Evolutionary conservation across 2,113 vertebrate species (phyloP), one percentile per base, ranked within the genome.

Genomic region (Chionomys nivalis): DNA sequence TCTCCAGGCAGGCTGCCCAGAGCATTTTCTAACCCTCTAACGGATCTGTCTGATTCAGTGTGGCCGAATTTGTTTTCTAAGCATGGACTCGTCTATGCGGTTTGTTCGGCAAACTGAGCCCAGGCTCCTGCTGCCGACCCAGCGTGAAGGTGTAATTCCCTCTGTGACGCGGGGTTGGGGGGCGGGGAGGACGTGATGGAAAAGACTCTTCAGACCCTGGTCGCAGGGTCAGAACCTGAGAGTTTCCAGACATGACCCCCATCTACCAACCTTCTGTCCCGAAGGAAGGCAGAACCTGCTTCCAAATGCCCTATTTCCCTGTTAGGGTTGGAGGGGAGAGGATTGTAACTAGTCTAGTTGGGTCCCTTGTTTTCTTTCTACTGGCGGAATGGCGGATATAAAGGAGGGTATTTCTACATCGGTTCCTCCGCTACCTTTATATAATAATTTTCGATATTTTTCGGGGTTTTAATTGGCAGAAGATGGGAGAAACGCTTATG

Each of bases 241-340:
- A 92, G 65, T 4, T 23, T 28, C 36, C 36, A 23, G 47, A 21
- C 63, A 36, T 52, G 65, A 76, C 86, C 28, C 81, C 61, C 52
- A 49, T 65, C n/a, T 87, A 36, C 65, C 76, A 81, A 91, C 17
- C 83, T 79, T 65, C 72, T 87, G 61, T 68, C 85, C 86, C 93
- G 95, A 96, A 24, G 16, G 94, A 97, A 98, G 96, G 85, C 94
- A 96, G 90, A 90, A 91, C 77, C 39, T 31, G n/a, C 78, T 73
- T 86, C 65, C 76, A 78, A 93, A 95, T 49, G 33, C 33, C 61
- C 14, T 58, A 42, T 42, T 92, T 96, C 79, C 61, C 76, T 11
- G 26, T 26, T 26, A 90, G 90, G 85, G 94, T 95, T 72, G 63
- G 12, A 5, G n/a, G 44, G 13, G 63, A 23, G 39, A 66, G 26